phyloP scores from a whole-genome alignment of 2,888 invertebrate species.

The Omphaloscelis lunosa region DNA sequence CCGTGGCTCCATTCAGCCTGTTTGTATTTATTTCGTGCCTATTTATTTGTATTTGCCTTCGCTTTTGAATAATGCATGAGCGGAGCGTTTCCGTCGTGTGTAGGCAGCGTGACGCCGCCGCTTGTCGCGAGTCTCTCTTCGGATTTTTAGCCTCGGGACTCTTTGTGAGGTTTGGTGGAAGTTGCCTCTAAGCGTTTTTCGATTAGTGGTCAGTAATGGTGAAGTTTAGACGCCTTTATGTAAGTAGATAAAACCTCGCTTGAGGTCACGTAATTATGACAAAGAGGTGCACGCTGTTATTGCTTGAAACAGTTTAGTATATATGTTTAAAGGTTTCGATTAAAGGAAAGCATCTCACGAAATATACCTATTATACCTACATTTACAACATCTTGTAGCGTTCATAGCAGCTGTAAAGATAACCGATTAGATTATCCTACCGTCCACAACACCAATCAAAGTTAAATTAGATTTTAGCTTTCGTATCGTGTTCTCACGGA shows the following conservation, averaged over 20 bases:
- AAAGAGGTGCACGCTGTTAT: slow-evolving; percentile 27
- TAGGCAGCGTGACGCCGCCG: slow-evolving; percentile 90
- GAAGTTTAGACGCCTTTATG: slow-evolving; percentile 44
- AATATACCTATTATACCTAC: background rate
- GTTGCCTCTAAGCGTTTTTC: slow-evolving; percentile 70
- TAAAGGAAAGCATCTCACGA: slow-evolving; percentile 1
- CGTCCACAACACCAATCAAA: slow-evolving; percentile 63
- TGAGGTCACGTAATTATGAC: slow-evolving; percentile 49
- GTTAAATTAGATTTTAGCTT: slow-evolving; percentile 70
- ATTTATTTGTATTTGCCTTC: slow-evolving; percentile 90
- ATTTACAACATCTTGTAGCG: slow-evolving; percentile 15
- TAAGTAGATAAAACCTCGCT: slow-evolving; percentile 50
- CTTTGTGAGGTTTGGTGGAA: slow-evolving; percentile 59
- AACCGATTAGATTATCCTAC: slow-evolving; percentile 59
- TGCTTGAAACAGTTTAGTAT: slow-evolving; percentile 18
- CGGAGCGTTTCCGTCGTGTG: slow-evolving; percentile 89
- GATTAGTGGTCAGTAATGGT: slow-evolving; percentile 57
- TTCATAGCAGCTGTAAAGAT: slow-evolving; percentile 38
- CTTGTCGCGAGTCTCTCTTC: slow-evolving; percentile 75
- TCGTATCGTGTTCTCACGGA: slow-evolving; percentile 77
- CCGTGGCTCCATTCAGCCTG: slow-evolving; percentile 89
- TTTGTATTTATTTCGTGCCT: slow-evolving; percentile 90
- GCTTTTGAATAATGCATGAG: slow-evolving; percentile 90
- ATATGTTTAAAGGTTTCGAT: slow-evolving; percentile 10
- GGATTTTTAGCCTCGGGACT: slow-evolving; percentile 72